These are phyloP conservation scores for Isurus oxyrinchus DNA, from an alignment of 2,113 vertebrate species.

Conservation along the genomic window DNA sequence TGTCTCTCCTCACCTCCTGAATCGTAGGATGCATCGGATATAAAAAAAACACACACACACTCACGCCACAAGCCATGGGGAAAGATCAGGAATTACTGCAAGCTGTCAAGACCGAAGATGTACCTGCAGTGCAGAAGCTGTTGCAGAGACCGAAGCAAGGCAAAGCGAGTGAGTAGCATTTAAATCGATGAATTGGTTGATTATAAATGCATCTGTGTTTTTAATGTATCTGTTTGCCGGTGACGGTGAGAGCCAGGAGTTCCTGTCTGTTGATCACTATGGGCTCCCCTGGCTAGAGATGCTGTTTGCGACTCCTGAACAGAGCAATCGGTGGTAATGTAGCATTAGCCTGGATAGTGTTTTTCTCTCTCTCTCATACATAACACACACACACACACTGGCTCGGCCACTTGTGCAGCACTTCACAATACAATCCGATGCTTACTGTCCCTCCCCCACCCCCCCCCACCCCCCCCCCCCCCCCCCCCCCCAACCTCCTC, in stretches of 20 bases:
- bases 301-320: not conserved
- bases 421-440: not conserved
- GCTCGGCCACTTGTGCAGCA: not conserved
- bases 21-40: conserved; percentile 57
- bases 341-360: not conserved
- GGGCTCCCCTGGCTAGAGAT: not conserved
- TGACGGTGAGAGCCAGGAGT: not conserved
- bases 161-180: conserved; percentile 81
- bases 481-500: too few relatives aligned
- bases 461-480: not conserved
- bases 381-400: not conserved
- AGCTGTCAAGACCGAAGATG: conserved; percentile 93
- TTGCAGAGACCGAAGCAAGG: conserved; percentile 90
- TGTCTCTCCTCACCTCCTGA: not conserved
- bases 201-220: not conserved
- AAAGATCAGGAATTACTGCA: conserved; percentile 96
- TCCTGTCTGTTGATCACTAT: not conserved
- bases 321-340: not conserved
- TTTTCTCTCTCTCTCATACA: not conserved
- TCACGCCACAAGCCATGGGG: conserved; percentile 68
- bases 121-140: conserved; percentile 88
- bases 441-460: not conserved
- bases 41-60: conserved; percentile 52
- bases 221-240: not conserved
- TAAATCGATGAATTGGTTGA: not conserved